These are phyloP conservation scores for Scaptomyza montana DNA, from an alignment of 1,140 invertebrate species.

Conservation along the genomic window DNA sequence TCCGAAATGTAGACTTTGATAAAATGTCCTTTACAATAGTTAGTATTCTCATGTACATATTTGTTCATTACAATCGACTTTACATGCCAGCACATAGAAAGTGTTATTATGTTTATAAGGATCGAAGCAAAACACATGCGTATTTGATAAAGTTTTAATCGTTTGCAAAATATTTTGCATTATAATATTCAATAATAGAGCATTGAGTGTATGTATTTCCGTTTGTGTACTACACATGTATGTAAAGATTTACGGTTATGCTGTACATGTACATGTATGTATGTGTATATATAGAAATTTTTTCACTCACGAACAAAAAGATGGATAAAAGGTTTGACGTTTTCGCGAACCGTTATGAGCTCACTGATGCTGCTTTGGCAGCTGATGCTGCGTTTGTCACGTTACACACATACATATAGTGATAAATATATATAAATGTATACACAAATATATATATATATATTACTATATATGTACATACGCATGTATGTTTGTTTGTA, in stretches of 20 bases:
- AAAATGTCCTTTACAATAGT: not conserved
- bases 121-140: no score
- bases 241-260: slow-evolving; percentile 8
- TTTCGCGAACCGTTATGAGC: slow-evolving; percentile 53
- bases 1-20: not conserved
- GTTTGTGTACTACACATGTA: slow-evolving; percentile 1
- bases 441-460: slow-evolving; percentile 15
- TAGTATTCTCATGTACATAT: no score
- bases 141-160: no score
- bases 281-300: not conserved
- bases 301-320: slow-evolving; percentile 36
- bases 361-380: slow-evolving; percentile 46
- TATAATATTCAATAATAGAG: not conserved
- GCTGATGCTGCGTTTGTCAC: slow-evolving; percentile 52
- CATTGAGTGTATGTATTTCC: slow-evolving; percentile 5
- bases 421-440: slow-evolving; percentile 17
- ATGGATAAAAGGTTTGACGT: slow-evolving; percentile 37
- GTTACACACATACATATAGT: slow-evolving; percentile 33
- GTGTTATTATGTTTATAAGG: no score
- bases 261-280: not conserved
- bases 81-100: no score
- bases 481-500: not conserved
- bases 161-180: not conserved
- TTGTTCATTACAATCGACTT: not conserved
- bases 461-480: slow-evolving; percentile 2